Evolutionary conservation across 1,140 invertebrate genomes (phyloP).

Genomic region (Ectropis grisescens): DNA sequence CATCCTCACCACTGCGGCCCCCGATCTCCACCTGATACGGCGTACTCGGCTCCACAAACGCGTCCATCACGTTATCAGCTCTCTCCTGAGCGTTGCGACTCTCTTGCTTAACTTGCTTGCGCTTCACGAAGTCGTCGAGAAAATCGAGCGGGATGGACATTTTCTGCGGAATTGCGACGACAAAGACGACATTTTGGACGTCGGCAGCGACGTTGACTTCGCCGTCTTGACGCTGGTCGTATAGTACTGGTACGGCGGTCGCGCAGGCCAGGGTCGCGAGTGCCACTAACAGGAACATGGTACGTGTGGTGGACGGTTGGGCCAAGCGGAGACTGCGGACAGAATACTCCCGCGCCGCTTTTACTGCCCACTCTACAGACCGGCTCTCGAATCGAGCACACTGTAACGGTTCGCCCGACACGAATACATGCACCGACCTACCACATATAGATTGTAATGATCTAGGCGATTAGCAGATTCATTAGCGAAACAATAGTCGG

Average conservation of each 20-base stretch:
- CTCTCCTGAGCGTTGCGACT: conserved; percentile 31
- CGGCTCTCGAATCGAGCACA: conserved; percentile 46
- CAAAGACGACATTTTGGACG: conserved; percentile 74
- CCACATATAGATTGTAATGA: too few relatives aligned
- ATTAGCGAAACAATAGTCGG: too few relatives aligned
- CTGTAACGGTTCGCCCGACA: conserved; percentile 57
- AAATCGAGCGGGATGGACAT: conserved; percentile 47
- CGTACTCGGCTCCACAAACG: conserved; percentile 70
- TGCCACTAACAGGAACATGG: conserved; percentile 34
- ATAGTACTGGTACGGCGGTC: conserved; percentile 77
- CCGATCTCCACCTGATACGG: conserved; percentile 71
- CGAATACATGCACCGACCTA: conserved; percentile 17
- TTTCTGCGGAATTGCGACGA: conserved; percentile 71
- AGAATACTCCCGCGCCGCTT: conserved; percentile 40
- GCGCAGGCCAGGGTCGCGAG: conserved; percentile 51
- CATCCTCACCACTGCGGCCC: conserved; percentile 26
- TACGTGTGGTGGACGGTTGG: conserved; percentile 23
- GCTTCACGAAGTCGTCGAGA: conserved; percentile 41
- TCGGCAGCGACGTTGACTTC: conserved; percentile 75
- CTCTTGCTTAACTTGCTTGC: conserved; percentile 16
- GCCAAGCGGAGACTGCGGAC: conserved; percentile 30
- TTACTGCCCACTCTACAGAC: conserved; percentile 50
- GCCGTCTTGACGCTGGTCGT: conserved; percentile 75
- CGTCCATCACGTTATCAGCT: conserved; percentile 43
- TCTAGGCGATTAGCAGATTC: too few relatives aligned